Conservation (phyloP, 2,888 invertebrate species). For the Galeruca laticollis region DNA sequence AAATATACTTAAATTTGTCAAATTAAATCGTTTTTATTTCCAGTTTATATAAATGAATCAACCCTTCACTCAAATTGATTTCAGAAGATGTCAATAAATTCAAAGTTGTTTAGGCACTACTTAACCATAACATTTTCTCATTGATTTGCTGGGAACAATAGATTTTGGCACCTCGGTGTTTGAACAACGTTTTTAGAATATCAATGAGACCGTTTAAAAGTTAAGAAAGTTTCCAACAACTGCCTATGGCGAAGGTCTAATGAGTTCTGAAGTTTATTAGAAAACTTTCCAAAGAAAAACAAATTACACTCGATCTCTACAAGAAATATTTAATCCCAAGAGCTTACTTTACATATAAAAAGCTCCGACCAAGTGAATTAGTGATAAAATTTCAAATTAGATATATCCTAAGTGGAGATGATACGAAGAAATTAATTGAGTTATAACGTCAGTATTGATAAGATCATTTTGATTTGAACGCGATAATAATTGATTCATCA, state of each 20-base stretch:
- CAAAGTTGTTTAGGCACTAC: neutral
- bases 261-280: conserved; percentile 44
- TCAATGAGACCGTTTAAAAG: conserved; percentile 42
- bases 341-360: neutral
- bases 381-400: neutral
- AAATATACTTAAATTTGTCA: too few relatives aligned
- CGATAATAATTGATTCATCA: too few relatives aligned
- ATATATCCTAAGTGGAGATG: neutral
- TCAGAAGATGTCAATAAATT: neutral
- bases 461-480: neutral
- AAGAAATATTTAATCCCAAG: conserved; percentile 32
- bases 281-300: conserved; percentile 33
- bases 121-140: conserved; percentile 11
- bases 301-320: conserved; percentile 29
- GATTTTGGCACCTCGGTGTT: conserved; percentile 15
- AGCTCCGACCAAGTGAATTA: neutral
- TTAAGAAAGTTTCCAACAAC: conserved; percentile 29
- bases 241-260: conserved; percentile 38
- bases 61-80: neutral
- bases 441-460: neutral
- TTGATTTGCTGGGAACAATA: conserved; percentile 23
- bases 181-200: conserved; percentile 33
- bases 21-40: too few relatives aligned
- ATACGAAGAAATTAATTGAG: neutral
- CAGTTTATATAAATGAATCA: too few relatives aligned